Evolutionary conservation across 1,140 invertebrate species (phyloP).

Genomic region (Drosophila gunungcola): DNA sequence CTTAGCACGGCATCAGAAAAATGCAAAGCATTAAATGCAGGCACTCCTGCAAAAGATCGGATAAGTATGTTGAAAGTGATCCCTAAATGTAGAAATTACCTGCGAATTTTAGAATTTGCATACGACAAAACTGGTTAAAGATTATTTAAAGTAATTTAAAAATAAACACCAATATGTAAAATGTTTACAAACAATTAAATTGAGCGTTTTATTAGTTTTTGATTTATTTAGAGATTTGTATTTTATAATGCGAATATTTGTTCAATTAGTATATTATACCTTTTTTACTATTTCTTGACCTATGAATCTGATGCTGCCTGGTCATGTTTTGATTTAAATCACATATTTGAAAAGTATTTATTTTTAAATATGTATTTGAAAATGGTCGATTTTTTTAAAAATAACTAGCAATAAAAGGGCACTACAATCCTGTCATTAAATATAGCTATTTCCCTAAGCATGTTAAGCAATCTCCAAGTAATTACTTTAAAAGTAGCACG

Average conservation of each 20-base stretch:
- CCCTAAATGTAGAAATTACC: constrained; percentile 3
- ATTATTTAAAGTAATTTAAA: neutral
- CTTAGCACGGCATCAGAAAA: constrained; percentile 32
- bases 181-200: neutral
- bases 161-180: no score
- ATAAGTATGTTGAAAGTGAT: constrained; percentile 22
- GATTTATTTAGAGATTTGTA: no score
- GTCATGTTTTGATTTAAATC: no score
- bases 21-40: constrained; percentile 10
- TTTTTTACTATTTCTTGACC: no score
- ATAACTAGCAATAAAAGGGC: neutral
- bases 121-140: constrained; percentile 15
- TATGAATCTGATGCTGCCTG: no score
- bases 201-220: no score
- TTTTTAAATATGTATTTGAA: no score
- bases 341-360: no score
- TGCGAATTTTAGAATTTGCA: neutral
- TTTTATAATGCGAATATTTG: no score
- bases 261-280: no score
- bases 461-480: neutral
- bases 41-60: constrained; percentile 1
- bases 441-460: neutral
- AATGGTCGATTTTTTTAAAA: neutral
- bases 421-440: neutral
- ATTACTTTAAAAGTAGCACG: constrained; percentile 24